phyloP scores from a whole-genome alignment of 2,888 invertebrate species.

The Leptinotarsa rubiginosa region DNA sequence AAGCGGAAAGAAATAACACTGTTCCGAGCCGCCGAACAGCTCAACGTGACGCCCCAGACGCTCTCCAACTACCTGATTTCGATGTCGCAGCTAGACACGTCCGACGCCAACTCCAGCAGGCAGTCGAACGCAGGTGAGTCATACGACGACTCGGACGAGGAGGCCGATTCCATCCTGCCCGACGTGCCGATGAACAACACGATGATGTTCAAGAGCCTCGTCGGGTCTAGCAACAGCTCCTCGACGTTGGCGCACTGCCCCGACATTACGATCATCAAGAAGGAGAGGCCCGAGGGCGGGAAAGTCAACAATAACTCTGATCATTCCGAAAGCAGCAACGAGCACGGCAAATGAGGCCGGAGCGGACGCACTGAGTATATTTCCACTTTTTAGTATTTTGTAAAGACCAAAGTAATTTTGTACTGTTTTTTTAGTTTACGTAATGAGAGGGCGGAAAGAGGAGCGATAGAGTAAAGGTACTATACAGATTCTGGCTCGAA shows the following conservation, averaged over 20 bases:
- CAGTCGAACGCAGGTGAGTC: constrained; percentile 64
- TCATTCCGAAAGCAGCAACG: constrained; percentile 64
- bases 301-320: constrained; percentile 67
- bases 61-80: constrained; percentile 78
- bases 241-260: constrained; percentile 69
- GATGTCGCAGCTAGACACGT: constrained; percentile 68
- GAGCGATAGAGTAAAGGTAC: constrained; percentile 20
- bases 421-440: constrained; percentile 53
- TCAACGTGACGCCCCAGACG: constrained; percentile 81
- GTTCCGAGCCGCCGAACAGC: constrained; percentile 79
- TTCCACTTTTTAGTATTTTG: constrained; percentile 66
- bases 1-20: constrained; percentile 79
- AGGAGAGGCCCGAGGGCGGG: constrained; percentile 66
- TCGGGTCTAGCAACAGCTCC: constrained; percentile 22
- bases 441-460: neutral
- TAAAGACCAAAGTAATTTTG: constrained; percentile 67
- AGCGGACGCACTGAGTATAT: constrained; percentile 50
- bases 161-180: constrained; percentile 67
- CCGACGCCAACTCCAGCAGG: constrained; percentile 62
- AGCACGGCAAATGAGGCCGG: constrained; percentile 56
- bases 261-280: constrained; percentile 73
- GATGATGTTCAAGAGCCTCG: constrained; percentile 57
- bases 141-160: constrained; percentile 66
- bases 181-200: constrained; percentile 65
- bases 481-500: neutral